phyloP scores from a whole-genome alignment of 2,888 invertebrate genomes.

The Amorpha juglandis region DNA sequence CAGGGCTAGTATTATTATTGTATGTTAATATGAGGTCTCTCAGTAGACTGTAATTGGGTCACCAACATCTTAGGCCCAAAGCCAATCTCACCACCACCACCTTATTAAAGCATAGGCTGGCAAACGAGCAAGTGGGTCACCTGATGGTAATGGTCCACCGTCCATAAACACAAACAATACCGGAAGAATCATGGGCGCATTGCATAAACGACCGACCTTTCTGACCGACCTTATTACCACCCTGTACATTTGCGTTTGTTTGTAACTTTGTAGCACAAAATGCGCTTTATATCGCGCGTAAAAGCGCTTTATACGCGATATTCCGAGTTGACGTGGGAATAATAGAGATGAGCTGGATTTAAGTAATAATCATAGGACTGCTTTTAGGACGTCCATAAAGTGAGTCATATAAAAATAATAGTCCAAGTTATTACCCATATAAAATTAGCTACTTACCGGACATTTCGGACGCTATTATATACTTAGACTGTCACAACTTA shows the following conservation, averaged over 20 bases:
- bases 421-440: constrained; percentile 13
- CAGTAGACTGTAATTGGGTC: no score
- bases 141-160: no score
- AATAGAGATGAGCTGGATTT: constrained; percentile 30
- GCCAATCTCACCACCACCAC: no score
- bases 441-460: constrained; percentile 16
- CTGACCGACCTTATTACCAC: background rate
- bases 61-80: no score
- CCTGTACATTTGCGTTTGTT: constrained; percentile 23
- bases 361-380: constrained; percentile 23
- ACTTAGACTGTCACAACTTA: background rate
- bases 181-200: no score
- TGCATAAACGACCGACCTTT: background rate
- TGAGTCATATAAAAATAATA: constrained; percentile 21
- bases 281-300: constrained; percentile 38
- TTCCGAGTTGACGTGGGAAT: constrained; percentile 36
- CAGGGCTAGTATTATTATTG: no score
- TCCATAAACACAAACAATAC: no score
- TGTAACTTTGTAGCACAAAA: constrained; percentile 32
- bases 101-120: no score
- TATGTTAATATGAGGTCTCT: no score
- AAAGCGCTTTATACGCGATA: constrained; percentile 43
- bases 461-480: background rate
- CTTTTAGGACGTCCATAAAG: constrained; percentile 13
- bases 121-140: no score